Evolutionary conservation across 2,888 invertebrate species (phyloP).

Genomic region (Apoda limacodes): DNA sequence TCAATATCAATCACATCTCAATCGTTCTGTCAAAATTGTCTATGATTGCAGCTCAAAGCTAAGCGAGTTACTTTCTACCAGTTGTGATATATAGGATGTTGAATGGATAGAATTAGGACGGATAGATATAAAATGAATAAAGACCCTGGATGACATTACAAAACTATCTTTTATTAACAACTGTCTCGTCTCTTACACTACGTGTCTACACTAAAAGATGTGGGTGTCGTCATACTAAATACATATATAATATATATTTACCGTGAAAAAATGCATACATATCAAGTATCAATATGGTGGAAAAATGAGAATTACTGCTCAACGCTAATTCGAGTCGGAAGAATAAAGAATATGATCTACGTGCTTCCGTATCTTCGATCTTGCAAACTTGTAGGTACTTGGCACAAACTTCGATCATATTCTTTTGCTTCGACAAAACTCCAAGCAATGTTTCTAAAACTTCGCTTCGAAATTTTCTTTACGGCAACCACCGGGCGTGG

Average conservation of each 20-base stretch:
- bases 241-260: slow-evolving; percentile 25
- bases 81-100: no score
- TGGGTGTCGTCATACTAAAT: slow-evolving; percentile 39
- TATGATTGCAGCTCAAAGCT: no score
- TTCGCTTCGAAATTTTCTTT: slow-evolving; percentile 40
- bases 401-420: slow-evolving; percentile 48
- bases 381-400: slow-evolving; percentile 39
- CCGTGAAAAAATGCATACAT: slow-evolving; percentile 38
- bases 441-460: slow-evolving; percentile 30
- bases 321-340: slow-evolving; percentile 16
- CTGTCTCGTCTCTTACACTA: slow-evolving; percentile 50
- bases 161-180: slow-evolving; percentile 64
- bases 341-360: slow-evolving; percentile 58
- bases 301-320: slow-evolving; percentile 24
- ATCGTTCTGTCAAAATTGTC: no score
- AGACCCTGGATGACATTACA: slow-evolving; percentile 56
- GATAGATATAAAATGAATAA: no score
- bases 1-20: no score
- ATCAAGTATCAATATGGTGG: slow-evolving; percentile 28
- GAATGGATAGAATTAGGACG: no score
- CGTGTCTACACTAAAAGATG: slow-evolving; percentile 55
- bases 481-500: slow-evolving; percentile 40
- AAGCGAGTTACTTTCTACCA: no score
- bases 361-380: slow-evolving; percentile 43
- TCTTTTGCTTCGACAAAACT: slow-evolving; percentile 55